Percentiles rank a stretch among this genome's conserved stretches.
Evolutionary conservation across 2,113 vertebrate species (phyloP).

Genomic region (Esox niger): DNA sequence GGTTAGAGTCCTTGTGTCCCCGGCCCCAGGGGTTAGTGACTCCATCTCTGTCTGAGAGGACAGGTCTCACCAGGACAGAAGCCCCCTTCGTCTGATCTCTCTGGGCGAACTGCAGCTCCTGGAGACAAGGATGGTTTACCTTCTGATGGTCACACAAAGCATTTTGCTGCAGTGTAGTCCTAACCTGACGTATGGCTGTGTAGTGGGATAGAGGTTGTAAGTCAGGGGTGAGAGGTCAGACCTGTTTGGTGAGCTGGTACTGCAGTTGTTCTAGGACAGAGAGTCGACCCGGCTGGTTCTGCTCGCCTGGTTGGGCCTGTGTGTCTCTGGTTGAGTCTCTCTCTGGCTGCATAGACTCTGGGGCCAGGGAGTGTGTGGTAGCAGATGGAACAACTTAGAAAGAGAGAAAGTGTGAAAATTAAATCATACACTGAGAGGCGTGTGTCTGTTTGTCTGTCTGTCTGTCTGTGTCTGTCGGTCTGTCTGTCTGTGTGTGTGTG

Average conservation of each 20-base stretch:
- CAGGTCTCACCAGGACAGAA: slow-evolving; percentile 10
- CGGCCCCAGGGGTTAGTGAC: slow-evolving; percentile 31
- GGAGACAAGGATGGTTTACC: slow-evolving; percentile 14
- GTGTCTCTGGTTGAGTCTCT: slow-evolving; percentile 32
- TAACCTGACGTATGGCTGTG: not conserved
- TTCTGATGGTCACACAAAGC: slow-evolving; percentile 17
- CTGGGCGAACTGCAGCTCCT: slow-evolving; percentile 71
- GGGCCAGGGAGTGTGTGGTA: slow-evolving; percentile 1
- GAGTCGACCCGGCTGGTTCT: slow-evolving; percentile 46
- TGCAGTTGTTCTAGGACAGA: slow-evolving; percentile 73
- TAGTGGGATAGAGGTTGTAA: no score
- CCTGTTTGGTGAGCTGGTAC: slow-evolving; percentile 75
- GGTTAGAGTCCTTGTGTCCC: slow-evolving; percentile 1
- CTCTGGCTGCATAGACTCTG: slow-evolving; percentile 25
- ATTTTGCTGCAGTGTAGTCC: not conserved
- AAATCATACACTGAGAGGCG: not conserved
- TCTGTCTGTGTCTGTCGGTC: no score
- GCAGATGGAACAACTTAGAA: not conserved
- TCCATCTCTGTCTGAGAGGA: slow-evolving; percentile 16
- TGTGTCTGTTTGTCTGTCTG: not conserved
- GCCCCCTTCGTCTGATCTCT: slow-evolving; percentile 43
- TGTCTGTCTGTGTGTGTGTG: not conserved
- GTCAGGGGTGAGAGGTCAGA: slow-evolving; percentile 34
- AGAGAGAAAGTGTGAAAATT: slow-evolving; percentile 1
- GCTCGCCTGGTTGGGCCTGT: slow-evolving; percentile 33